phyloP scores from a whole-genome alignment of 2,888 invertebrate genomes.

The Latrodectus elegans region DNA sequence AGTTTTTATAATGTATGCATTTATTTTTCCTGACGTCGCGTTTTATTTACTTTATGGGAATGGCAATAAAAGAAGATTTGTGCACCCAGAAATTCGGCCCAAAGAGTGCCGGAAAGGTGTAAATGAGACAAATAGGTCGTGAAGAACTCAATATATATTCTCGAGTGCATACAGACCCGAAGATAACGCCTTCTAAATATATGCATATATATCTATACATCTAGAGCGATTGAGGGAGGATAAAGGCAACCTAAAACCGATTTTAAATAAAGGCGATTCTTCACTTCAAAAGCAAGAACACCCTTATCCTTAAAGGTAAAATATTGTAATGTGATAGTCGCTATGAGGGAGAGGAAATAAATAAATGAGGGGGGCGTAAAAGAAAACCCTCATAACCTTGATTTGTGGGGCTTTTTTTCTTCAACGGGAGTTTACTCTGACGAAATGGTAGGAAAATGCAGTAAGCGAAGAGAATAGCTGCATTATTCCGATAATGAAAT shows the following conservation, averaged over 20 bases:
- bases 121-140: conserved; percentile 63
- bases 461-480: not conserved
- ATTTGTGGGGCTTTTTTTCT: conserved; percentile 49
- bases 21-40: conserved; percentile 4
- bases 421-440: not conserved
- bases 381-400: conserved; percentile 22
- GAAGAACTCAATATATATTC: conserved; percentile 53
- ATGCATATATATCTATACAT: conserved; percentile 36
- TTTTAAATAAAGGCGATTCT: conserved; percentile 59
- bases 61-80: conserved; percentile 48
- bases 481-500: too few species aligned
- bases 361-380: not conserved
- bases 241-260: conserved; percentile 54
- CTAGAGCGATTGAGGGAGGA: conserved; percentile 10
- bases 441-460: not conserved
- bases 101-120: conserved; percentile 16
- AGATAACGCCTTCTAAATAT: conserved; percentile 25
- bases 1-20: conserved; percentile 27
- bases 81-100: conserved; percentile 10
- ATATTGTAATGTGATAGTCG: conserved; percentile 65
- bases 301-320: conserved; percentile 39
- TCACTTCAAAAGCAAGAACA: conserved; percentile 51
- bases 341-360: not conserved
- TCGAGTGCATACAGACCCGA: conserved; percentile 4
- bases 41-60: conserved; percentile 42